These are phyloP conservation scores for Felis catus DNA, from an alignment of 2,113 vertebrate species.

Conservation along the genomic window F.catus_Fca126_mat1.0 CM031411.1:79709501-79710000, in stretches of 20 bases:
- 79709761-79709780: neutral
- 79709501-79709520: neutral
- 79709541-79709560: neutral
- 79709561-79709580: neutral
- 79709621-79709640: neutral
- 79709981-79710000: neutral
- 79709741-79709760: neutral
- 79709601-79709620: neutral
- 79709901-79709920: neutral
- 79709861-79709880: neutral
- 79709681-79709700: neutral
- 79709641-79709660: neutral
- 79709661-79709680: neutral
- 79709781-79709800: neutral
- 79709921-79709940: neutral
- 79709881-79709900: neutral
- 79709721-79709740: neutral
- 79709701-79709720: neutral
- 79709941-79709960: neutral
- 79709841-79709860: neutral
- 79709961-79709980: neutral
- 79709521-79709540: neutral
- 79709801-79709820: neutral
- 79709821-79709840: neutral
- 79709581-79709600: neutral